Evolutionary conservation across 2,888 invertebrate genomes (phyloP).

Genomic region (Heteromurus nitidus): DNA sequence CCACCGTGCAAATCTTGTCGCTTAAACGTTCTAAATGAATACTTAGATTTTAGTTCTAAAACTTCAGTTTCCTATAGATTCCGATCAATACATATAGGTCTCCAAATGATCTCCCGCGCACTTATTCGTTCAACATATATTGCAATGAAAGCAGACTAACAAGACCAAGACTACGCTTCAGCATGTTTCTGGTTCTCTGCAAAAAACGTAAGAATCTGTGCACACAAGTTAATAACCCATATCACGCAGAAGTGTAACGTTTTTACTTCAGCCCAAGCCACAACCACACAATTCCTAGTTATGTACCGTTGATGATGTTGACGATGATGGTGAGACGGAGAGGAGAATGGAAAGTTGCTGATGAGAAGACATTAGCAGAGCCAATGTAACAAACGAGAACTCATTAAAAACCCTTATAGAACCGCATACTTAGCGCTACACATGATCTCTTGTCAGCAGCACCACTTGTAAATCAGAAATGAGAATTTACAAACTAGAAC

Average conservation of each 20-base stretch:
- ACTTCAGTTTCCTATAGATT: too few relatives aligned
- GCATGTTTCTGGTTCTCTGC: too few relatives aligned
- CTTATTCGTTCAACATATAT: too few relatives aligned
- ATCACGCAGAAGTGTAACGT: slow-evolving; percentile 24
- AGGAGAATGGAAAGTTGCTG: slow-evolving; percentile 16
- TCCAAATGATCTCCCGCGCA: too few relatives aligned
- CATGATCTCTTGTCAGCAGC: slow-evolving; percentile 43
- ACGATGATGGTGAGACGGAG: slow-evolving; percentile 5
- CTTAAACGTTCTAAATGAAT: too few relatives aligned
- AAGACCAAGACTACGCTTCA: too few relatives aligned
- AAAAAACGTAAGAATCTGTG: too few relatives aligned
- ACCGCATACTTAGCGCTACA: slow-evolving; percentile 24
- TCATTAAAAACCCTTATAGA: slow-evolving; percentile 41
- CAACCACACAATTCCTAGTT: slow-evolving; percentile 3
- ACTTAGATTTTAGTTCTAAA: too few relatives aligned
- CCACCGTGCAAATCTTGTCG: too few relatives aligned
- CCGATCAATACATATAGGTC: too few relatives aligned
- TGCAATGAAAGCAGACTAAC: too few relatives aligned
- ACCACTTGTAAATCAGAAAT: slow-evolving; percentile 39
- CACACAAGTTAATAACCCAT: slow-evolving; percentile 41
- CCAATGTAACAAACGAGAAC: slow-evolving; percentile 29
- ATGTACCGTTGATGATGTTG: neutral
- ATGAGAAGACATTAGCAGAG: slow-evolving; percentile 38
- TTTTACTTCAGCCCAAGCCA: neutral
- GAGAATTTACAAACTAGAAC: slow-evolving; percentile 49